These are phyloP conservation scores for Serranus cabrilla DNA, from an alignment of 2,797 vertebrate genomes.

Conservation along the genomic window DNA sequence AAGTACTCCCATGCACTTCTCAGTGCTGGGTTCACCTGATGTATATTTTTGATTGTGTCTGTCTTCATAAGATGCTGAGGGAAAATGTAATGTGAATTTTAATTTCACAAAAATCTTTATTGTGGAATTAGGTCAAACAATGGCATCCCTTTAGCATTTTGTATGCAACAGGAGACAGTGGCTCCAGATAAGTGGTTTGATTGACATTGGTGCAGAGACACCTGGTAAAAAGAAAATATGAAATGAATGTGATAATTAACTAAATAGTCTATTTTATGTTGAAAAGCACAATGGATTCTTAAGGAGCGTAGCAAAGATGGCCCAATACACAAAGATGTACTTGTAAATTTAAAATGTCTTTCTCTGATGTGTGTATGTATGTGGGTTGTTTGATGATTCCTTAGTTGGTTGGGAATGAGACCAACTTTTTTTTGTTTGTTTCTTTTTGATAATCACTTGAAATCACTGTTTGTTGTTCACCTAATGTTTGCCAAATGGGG, in stretches of 20 bases:
- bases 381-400: constrained; percentile 2
- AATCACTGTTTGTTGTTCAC: constrained; percentile 44
- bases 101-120: constrained; percentile 1
- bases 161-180: not conserved
- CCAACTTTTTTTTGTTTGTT: constrained; percentile 8
- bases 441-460: constrained; percentile 65
- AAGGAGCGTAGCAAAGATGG: not conserved
- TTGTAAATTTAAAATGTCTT: constrained; percentile 5
- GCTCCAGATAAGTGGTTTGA: not conserved
- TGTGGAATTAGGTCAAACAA: not conserved
- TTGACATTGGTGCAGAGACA: constrained; percentile 9
- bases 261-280: constrained; percentile 30
- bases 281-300: constrained; percentile 36
- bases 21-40: not conserved
- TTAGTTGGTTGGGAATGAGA: constrained; percentile 23
- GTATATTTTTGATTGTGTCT: not conserved
- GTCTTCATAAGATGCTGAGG: constrained; percentile 4
- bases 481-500: constrained; percentile 49
- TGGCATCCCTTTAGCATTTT: not conserved
- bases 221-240: not conserved
- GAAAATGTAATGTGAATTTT: constrained; percentile 12
- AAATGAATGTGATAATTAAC: constrained; percentile 38
- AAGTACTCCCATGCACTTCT: constrained; percentile 26
- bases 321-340: not conserved
- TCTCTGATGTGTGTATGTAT: not conserved